Conservation (phyloP, 2,888 invertebrate species). For the Sturmia bella region DNA sequence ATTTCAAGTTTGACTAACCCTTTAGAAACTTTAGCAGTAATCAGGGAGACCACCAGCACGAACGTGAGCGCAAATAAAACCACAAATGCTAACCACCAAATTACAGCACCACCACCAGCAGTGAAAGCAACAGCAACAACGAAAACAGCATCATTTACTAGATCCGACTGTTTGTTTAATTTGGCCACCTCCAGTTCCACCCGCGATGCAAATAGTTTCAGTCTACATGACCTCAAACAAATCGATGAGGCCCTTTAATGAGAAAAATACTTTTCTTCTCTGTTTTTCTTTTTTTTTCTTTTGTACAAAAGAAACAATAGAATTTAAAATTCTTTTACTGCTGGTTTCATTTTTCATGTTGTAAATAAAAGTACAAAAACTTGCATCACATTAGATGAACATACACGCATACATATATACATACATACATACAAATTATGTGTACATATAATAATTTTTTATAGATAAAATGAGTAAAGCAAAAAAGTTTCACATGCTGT, state of each 20-base stretch:
- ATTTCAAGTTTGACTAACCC: conserved; percentile 52
- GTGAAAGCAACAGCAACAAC: conserved; percentile 34
- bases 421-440: too few relatives aligned
- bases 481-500: too few relatives aligned
- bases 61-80: conserved; percentile 63
- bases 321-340: background rate
- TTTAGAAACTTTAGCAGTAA: conserved; percentile 53
- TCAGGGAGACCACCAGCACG: conserved; percentile 58
- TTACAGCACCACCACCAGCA: conserved; percentile 2
- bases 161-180: conserved; percentile 8
- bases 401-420: too few relatives aligned
- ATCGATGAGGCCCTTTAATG: conserved; percentile 79
- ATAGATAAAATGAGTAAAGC: too few relatives aligned
- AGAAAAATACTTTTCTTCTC: background rate
- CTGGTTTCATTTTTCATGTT: background rate
- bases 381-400: too few relatives aligned
- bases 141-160: background rate
- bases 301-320: too few relatives aligned
- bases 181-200: conserved; percentile 43
- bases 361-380: too few relatives aligned
- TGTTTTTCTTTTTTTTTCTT: too few relatives aligned
- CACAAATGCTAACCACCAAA: background rate
- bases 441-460: too few relatives aligned
- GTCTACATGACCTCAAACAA: conserved; percentile 74
- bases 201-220: conserved; percentile 71